Evolutionary conservation across 2,888 invertebrate genomes (phyloP).

Genomic region (Tyria jacobaeae): DNA sequence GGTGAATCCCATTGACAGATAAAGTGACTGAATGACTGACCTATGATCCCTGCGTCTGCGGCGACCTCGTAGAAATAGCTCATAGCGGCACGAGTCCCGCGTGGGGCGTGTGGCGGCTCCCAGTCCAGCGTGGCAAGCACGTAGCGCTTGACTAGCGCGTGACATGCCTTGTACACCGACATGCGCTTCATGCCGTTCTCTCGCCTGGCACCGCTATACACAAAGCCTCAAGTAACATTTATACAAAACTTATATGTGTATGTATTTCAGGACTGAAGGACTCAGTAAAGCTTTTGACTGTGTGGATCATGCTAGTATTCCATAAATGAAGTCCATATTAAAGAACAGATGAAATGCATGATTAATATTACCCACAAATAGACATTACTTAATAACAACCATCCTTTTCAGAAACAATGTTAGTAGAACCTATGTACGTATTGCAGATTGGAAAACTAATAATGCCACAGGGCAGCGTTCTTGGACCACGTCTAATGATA

Average conservation of each 20-base stretch:
- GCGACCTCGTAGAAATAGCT: constrained; percentile 98
- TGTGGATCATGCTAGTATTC: not conserved
- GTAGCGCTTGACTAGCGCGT: constrained; percentile 62
- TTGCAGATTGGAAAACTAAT: too few relatives aligned
- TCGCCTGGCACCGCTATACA: constrained; percentile 63
- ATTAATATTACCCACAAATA: too few relatives aligned
- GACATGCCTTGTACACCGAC: constrained; percentile 64
- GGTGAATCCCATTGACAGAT: too few relatives aligned
- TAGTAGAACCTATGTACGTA: too few relatives aligned
- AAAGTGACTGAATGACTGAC: too few relatives aligned
- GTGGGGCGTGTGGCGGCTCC: constrained; percentile 88
- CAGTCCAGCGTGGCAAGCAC: constrained; percentile 81
- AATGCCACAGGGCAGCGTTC: not conserved
- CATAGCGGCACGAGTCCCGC: constrained; percentile 89
- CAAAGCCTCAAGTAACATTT: too few relatives aligned
- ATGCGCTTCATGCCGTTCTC: constrained; percentile 55
- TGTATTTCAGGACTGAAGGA: not conserved
- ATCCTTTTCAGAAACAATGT: too few relatives aligned
- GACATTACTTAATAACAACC: too few relatives aligned
- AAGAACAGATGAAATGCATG: too few relatives aligned
- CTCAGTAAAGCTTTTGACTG: not conserved
- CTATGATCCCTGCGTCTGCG: constrained; percentile 93
- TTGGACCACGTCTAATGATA: not conserved
- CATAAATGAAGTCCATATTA: too few relatives aligned
- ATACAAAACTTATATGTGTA: not conserved